Base-by-base conservation (phyloP, 2,113 vertebrate species). In the Eretmochelys imbricata region DNA sequence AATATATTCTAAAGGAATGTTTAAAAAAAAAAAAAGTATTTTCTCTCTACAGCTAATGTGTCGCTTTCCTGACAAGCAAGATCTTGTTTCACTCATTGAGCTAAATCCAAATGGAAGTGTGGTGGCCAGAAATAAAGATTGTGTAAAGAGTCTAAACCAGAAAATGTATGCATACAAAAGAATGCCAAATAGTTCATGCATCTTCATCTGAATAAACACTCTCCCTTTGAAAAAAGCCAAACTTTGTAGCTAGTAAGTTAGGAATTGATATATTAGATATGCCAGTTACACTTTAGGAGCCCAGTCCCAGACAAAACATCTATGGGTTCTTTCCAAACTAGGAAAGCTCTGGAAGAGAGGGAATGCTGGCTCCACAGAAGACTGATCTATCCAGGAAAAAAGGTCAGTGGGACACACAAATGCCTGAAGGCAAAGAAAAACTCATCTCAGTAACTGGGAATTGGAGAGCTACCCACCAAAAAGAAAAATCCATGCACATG, bases 51-150 rank as follows among this genome's bases (percentile, higher is more conserved):
- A 93, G 82, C 50, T 88, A 81, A 0, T 5, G 27, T 75, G 12
- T 62, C 59, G 50, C 82, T 59, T 92, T 85, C 57, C 85, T 57
- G 57, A 42, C 20, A 91, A 93, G 53, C 42, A 82, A 82, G 65
- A 89, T 84, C 53, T 89, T 89, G 46, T 87, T 95, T 50, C 27
- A 80, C 50, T 89, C 20, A 81, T 49, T 85, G 53, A 96, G n/a
- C 49, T 88, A 29, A 53, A 76, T 46, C 20, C 35, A 78, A 29
- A 35, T 50, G 85, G 38, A 75, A 90, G 48, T 13, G 62, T 24
- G 27, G 24, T 53, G 65, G 54, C 75, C 69, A 38, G 27, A 49
- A 87, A 59, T 29, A 55, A 13, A 86, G 11, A 76, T 12, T 85
- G 35, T 85, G 24, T 83, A 87, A 89, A 91, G n/a, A 50, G 51